phyloP scores from a whole-genome alignment of 2,797 vertebrate genomes.

The Alcedo atthis region DNA sequence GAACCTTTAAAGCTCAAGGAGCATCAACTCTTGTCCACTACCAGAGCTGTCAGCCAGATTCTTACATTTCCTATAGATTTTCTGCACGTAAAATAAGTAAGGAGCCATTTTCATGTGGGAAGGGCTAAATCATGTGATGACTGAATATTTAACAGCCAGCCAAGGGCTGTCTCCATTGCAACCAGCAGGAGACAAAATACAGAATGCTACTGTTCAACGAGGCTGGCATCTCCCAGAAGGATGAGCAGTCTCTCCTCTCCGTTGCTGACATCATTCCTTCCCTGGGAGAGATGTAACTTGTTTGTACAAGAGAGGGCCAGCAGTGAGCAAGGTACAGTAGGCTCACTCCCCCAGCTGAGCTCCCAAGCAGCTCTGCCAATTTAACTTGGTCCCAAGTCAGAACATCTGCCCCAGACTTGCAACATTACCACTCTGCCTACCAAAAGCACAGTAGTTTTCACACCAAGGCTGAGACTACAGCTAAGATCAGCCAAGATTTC shows the following conservation, averaged over 20 bases:
- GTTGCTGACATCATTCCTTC: neutral
- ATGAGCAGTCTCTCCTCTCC: neutral
- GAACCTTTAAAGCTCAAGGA: neutral
- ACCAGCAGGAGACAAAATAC: neutral
- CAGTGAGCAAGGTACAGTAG: neutral
- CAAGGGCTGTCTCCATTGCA: neutral
- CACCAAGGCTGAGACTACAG: neutral
- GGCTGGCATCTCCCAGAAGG: slow-evolving; percentile 2
- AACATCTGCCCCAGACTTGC: neutral
- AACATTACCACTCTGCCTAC: neutral
- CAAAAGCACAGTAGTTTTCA: neutral
- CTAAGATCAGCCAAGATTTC: neutral
- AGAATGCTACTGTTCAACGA: neutral
- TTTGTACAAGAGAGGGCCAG: neutral
- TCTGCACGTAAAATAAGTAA: neutral
- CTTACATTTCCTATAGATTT: neutral
- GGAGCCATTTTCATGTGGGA: neutral
- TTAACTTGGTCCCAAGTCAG: neutral
- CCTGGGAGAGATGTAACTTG: neutral
- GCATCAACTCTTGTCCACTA: neutral
- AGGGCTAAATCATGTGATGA: neutral
- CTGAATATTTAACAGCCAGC: neutral
- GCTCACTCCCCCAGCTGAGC: neutral
- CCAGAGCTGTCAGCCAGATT: neutral
- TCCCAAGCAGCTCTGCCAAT: neutral